Evolutionary conservation across 53 echinoderm and acorn worm genomes (phyloP), one percentile per base, ranked within the genome.

Genomic region (Echinarachnius parma): DNA sequence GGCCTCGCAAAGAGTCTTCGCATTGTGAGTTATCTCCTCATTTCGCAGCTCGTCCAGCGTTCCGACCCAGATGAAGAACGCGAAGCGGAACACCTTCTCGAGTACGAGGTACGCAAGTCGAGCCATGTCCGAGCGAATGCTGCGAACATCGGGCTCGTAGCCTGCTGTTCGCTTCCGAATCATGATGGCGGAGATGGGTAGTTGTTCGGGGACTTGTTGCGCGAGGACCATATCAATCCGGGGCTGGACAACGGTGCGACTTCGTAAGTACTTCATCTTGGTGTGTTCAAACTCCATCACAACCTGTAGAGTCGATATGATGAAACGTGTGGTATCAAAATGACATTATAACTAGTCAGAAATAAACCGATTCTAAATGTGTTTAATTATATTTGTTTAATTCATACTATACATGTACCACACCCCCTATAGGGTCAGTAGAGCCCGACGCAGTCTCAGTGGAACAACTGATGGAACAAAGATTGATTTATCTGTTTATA

Each of bases 21-120:
- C 71, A 58, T 61, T 81, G 52, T 79, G 60, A 2, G 79, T 62
- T 82, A 86, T 45, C 23, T 90, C 86, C 28, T 78, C 64, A 46
- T 65, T 58, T 0, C 85, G 59, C 19, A 90, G 76, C 57, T 90
- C 90, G 14, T 90, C 86, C 29, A 90, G 31, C 7, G 85, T 82
- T 3, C 90, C 90, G 30, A 78, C 39, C 86, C 90, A 90, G 42
- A 90, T 65, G 77, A 76, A 90, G 79, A 90, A 90, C 2, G 77
- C 90, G 79, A 79, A 90, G 5, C 90, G 82, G 75, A 78, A 82
- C 22, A 74, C 82, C 42, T 82, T 81, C 60, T 90, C 90, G 31
- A 86, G 76, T 65, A 90, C 54, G 65, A 90, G 78, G 77, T 81
- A 90, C 8, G 90, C 90, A 31, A 86, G 60, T 4, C 89, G 78